These are phyloP conservation scores for Drosophila sordidapex DNA, from an alignment of 2,888 invertebrate species.

Conservation along the genomic window DNA sequence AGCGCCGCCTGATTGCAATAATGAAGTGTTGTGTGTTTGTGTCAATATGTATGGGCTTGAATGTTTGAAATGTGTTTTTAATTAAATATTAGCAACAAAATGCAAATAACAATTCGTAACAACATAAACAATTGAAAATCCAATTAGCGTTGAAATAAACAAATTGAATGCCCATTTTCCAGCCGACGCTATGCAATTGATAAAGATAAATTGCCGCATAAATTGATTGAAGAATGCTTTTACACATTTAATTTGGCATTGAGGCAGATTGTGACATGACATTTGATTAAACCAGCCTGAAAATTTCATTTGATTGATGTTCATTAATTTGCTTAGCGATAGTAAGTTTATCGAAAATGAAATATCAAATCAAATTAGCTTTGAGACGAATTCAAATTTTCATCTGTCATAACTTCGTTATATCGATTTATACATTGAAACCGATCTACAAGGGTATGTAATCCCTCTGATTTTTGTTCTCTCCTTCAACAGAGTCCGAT, in stretches of 20 bases:
- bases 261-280: conserved; percentile 14
- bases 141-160: conserved; percentile 55
- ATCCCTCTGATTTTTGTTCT: not conserved
- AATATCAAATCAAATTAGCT: not conserved
- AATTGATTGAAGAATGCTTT: conserved; percentile 20
- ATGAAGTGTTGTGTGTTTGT: conserved; percentile 52
- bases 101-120: conserved; percentile 59
- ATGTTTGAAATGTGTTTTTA: conserved; percentile 70
- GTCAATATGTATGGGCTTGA: conserved; percentile 34
- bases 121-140: conserved; percentile 71
- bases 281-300: conserved; percentile 20
- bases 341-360: too few species aligned
- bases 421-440: not conserved
- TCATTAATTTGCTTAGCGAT: not conserved
- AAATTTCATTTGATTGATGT: conserved; percentile 1
- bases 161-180: conserved; percentile 22
- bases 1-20: conserved; percentile 54
- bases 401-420: not conserved
- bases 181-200: conserved; percentile 20
- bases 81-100: conserved; percentile 71
- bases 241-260: conserved; percentile 5
- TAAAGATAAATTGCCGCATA: conserved; percentile 27
- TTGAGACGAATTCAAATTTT: not conserved
- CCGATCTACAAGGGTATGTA: not conserved
- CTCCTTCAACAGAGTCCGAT: not conserved